Evolutionary conservation across 1,140 invertebrate genomes (phyloP).

Genomic region (Plectrocnemia conspersa): DNA sequence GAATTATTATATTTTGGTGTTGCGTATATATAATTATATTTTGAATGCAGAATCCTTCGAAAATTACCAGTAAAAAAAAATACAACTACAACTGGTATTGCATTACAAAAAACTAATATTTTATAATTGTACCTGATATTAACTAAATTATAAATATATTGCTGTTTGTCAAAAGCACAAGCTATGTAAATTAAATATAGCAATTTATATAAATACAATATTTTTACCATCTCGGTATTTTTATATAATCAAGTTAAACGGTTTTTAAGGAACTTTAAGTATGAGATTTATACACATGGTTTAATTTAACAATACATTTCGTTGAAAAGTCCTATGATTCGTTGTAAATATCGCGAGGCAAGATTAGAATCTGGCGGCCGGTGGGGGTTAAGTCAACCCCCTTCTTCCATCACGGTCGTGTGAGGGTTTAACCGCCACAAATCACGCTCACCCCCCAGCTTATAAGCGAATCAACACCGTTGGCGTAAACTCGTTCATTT

Average conservation of each 20-base stretch:
- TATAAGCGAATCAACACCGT: slow-evolving; percentile 34
- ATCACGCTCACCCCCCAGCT: slow-evolving; percentile 19
- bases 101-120: not conserved
- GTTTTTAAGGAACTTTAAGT: no score
- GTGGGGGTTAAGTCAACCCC: not conserved
- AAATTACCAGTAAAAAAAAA: no score
- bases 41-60: no score
- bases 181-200: no score
- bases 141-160: no score
- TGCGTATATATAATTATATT: no score
- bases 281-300: not conserved
- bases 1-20: no score
- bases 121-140: no score
- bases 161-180: no score
- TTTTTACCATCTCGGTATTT: no score
- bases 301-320: not conserved
- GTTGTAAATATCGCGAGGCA: not conserved
- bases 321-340: not conserved
- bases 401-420: not conserved
- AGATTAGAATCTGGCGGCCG: not conserved
- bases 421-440: slow-evolving; percentile 20
- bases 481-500: slow-evolving; percentile 33
- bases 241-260: no score
- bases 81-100: not conserved
- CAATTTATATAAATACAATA: no score